Percentiles rank a stretch among this genome's conserved stretches.
These are phyloP conservation scores for Sternotherus odoratus DNA, from an alignment of 2,797 vertebrate genomes.

Conservation along the genomic window DNA sequence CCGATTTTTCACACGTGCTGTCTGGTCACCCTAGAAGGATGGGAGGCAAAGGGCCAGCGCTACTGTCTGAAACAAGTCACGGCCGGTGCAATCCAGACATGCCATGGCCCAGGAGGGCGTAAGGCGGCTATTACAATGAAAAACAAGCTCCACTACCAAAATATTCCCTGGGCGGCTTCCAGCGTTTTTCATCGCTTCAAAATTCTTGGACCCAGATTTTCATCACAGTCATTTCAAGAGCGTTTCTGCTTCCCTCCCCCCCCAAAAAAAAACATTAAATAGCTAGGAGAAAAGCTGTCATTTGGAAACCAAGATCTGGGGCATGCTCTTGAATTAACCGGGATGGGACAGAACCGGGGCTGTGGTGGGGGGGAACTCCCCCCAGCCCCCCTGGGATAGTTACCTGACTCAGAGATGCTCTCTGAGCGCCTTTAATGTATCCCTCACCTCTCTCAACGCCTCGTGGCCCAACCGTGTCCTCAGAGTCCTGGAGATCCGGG, in stretches of 20 bases:
- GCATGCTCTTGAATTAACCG: background rate
- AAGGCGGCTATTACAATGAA: background rate
- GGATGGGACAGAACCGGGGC: background rate
- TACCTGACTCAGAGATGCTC: background rate
- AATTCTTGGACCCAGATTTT: background rate
- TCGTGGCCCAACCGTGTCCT: background rate
- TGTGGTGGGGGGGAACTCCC: background rate
- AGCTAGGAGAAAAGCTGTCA: background rate
- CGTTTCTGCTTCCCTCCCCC: rapidly evolving
- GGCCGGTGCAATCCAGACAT: background rate
- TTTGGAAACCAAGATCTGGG: background rate
- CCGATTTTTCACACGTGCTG: no score
- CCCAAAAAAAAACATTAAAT: background rate
- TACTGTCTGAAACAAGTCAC: background rate
- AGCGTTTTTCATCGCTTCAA: background rate
- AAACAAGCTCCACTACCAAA: background rate
- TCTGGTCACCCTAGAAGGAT: background rate
- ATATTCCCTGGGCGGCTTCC: background rate
- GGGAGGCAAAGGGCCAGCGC: background rate
- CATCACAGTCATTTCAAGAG: background rate
- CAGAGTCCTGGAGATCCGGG: background rate
- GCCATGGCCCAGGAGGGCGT: background rate
- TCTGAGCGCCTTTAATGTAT: background rate
- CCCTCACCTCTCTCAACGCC: background rate
- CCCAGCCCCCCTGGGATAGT: background rate